Evolutionary conservation across 2,113 vertebrate species (phyloP).

Genomic region (Corythornis madagascariensis): DNA sequence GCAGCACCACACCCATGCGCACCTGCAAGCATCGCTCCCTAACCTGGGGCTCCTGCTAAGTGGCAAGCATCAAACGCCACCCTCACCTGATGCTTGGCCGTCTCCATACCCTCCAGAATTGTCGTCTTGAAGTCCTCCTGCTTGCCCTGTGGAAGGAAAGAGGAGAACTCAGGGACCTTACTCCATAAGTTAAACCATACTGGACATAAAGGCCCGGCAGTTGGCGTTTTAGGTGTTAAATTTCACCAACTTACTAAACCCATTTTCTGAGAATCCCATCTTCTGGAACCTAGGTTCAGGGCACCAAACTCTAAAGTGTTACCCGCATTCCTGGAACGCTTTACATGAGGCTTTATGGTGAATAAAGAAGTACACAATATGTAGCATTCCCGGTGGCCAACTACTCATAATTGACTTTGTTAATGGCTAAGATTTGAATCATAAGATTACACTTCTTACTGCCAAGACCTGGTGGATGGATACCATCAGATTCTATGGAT

Average conservation of each 20-base stretch:
- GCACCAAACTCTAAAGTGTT: constrained; percentile 56
- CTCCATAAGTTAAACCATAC: constrained; percentile 80
- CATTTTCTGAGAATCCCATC: constrained; percentile 68
- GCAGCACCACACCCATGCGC: constrained; percentile 70
- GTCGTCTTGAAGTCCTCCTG: constrained; percentile 87
- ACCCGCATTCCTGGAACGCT: constrained; percentile 60
- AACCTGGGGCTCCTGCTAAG: constrained; percentile 78
- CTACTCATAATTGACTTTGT: constrained; percentile 22
- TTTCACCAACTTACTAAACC: constrained; percentile 78
- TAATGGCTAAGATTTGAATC: not conserved
- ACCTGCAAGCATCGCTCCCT: constrained; percentile 79
- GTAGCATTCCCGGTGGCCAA: constrained; percentile 58
- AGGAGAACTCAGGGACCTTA: constrained; percentile 87
- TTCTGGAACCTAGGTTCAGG: constrained; percentile 66
- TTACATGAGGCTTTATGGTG: constrained; percentile 55
- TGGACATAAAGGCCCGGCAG: constrained; percentile 79
- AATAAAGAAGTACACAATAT: constrained; percentile 44
- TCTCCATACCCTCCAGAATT: constrained; percentile 87
- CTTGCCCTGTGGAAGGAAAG: constrained; percentile 88
- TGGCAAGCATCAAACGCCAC: constrained; percentile 84
- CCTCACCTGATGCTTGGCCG: constrained; percentile 87
- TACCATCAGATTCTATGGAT: not conserved
- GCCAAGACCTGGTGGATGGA: not conserved
- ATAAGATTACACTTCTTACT: not conserved
- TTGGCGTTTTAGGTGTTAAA: constrained; percentile 73